These are phyloP conservation scores for Caenorhabditis imperialis DNA, from an alignment of 2,888 invertebrate species.

Conservation along the genomic window DNA sequence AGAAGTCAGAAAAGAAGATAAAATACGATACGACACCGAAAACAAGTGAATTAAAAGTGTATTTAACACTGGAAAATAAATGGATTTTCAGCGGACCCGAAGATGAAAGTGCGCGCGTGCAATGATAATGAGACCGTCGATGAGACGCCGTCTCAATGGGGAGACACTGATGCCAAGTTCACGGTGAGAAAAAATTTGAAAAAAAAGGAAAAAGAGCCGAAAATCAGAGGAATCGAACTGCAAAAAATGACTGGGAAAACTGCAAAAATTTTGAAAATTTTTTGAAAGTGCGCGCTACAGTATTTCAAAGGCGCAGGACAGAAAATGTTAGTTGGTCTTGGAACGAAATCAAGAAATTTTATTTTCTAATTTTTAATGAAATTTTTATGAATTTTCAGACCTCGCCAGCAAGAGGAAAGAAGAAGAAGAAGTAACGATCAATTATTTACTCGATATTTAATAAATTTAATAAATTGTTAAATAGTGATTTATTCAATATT, in stretches of 20 bases:
- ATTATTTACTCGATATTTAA: background rate
- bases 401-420: constrained; percentile 11
- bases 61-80: background rate
- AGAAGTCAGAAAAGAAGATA: constrained; percentile 13
- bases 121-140: constrained; percentile 36
- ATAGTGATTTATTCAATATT: background rate
- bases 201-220: constrained; percentile 1
- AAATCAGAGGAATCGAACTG: background rate
- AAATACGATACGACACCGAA: constrained; percentile 6
- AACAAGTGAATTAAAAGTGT: constrained; percentile 5
- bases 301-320: constrained; percentile 13
- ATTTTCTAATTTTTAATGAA: background rate
- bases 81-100: constrained; percentile 24
- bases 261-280: background rate
- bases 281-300: constrained; percentile 15
- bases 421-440: constrained; percentile 5
- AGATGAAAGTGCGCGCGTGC: constrained; percentile 27
- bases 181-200: constrained; percentile 4
- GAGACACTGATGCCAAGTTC: constrained; percentile 20
- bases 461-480: background rate
- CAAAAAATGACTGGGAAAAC: background rate
- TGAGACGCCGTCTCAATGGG: constrained; percentile 27
- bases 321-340: background rate
- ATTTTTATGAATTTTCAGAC: too few species aligned
- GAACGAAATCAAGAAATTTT: background rate